phyloP scores from a whole-genome alignment of 2,888 invertebrate genomes.

The Nemoura dubitans region DNA sequence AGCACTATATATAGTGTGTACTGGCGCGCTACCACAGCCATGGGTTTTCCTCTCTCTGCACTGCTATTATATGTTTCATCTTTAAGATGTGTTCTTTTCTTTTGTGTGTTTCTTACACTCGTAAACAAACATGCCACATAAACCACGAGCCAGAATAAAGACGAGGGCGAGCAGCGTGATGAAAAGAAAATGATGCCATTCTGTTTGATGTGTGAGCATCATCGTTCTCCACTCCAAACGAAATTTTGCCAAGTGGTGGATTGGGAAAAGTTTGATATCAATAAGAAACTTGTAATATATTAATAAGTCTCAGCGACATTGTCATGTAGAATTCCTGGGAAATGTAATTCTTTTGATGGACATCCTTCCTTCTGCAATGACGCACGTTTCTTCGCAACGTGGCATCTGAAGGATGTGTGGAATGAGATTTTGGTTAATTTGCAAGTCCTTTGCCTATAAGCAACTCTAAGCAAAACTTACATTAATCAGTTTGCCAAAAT shows the following conservation, averaged over 20 bases:
- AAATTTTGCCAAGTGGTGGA: neutral
- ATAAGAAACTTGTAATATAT: neutral
- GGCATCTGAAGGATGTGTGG: neutral
- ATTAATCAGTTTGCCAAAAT: neutral
- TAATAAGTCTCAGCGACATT: neutral
- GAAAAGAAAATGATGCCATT: slow-evolving; percentile 40
- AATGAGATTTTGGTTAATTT: neutral
- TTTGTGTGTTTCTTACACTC: slow-evolving; percentile 25
- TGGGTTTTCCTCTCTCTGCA: slow-evolving; percentile 29
- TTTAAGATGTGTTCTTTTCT: slow-evolving; percentile 24
- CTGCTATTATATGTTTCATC: slow-evolving; percentile 27
- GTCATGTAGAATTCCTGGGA: neutral
- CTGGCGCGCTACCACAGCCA: neutral
- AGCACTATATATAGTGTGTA: neutral
- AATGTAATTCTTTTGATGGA: neutral
- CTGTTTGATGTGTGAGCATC: slow-evolving; percentile 26
- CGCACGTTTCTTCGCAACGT: neutral
- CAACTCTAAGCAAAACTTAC: neutral
- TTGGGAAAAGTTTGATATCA: neutral
- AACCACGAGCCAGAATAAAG: slow-evolving; percentile 33
- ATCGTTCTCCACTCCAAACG: neutral
- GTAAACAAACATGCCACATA: slow-evolving; percentile 47
- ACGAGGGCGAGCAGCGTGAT: neutral
- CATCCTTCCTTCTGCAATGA: neutral
- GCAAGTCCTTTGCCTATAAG: neutral